Conservation (phyloP, 2,797 vertebrate genomes). For the Pangasius sanitwongsei region DNA sequence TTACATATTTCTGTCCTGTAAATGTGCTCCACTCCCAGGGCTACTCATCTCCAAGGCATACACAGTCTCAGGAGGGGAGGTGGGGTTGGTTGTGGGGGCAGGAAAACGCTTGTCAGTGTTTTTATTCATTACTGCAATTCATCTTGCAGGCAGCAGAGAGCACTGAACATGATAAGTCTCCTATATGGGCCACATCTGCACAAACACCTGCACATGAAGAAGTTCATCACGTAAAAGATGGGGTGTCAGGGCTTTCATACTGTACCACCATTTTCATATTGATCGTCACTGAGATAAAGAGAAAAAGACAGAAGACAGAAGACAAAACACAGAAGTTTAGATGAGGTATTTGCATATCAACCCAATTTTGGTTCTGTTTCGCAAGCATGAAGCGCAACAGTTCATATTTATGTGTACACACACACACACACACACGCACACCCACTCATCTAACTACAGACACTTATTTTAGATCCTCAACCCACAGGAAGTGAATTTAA, state of each 20-base stretch:
- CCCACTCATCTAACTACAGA: conserved; percentile 42
- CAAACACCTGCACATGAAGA: background rate
- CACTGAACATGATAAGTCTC: background rate
- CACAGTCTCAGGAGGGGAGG: background rate
- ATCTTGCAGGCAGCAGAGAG: background rate
- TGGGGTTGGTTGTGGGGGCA: background rate
- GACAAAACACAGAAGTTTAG: background rate
- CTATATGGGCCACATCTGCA: background rate
- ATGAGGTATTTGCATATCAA: background rate
- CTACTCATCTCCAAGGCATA: background rate
- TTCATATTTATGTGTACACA: background rate
- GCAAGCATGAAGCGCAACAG: background rate
- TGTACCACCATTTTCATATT: background rate
- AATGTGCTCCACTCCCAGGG: background rate
- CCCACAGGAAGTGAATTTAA: conserved; percentile 53
- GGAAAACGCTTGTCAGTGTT: background rate
- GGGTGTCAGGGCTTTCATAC: background rate
- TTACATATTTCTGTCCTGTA: background rate
- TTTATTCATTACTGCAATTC: background rate
- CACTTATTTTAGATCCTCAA: conserved; percentile 42
- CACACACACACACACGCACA: conserved; percentile 14
- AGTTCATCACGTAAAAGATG: too few relatives aligned
- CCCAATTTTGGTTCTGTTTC: background rate
- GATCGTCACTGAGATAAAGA: background rate
- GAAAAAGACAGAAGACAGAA: background rate